These are phyloP conservation scores for Abrostola tripartita DNA, from an alignment of 2,888 invertebrate genomes.

Conservation along the genomic window DNA sequence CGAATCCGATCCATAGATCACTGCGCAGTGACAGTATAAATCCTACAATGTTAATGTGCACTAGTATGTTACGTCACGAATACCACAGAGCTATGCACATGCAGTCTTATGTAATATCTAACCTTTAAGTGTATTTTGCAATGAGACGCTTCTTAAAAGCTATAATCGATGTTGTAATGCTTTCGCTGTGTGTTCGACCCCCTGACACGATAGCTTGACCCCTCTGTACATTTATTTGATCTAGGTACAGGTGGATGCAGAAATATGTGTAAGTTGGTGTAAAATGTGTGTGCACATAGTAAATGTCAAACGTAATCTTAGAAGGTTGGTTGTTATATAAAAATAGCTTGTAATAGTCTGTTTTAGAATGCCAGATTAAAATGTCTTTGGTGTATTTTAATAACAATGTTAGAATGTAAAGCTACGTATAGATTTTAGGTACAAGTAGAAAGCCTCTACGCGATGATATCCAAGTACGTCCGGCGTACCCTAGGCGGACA, in stretches of 20 bases:
- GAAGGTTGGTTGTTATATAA: too few species aligned
- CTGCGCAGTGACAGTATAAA: constrained; percentile 13
- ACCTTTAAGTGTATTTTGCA: constrained; percentile 63
- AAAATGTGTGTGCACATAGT: too few species aligned
- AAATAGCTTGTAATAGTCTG: too few species aligned
- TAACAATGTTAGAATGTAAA: not conserved
- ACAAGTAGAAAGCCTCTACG: too few species aligned
- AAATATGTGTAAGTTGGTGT: not conserved
- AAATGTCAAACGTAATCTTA: too few species aligned
- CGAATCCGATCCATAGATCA: not conserved
- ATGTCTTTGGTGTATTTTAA: not conserved
- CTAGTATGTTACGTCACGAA: constrained; percentile 47
- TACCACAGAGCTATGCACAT: constrained; percentile 56
- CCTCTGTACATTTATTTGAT: constrained; percentile 51
- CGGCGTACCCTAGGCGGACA: too few species aligned
- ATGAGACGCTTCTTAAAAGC: constrained; percentile 62
- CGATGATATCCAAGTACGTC: too few species aligned
- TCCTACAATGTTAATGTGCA: constrained; percentile 17
- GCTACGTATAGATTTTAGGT: too few species aligned
- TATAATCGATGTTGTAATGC: constrained; percentile 63
- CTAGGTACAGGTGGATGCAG: constrained; percentile 26
- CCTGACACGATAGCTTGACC: constrained; percentile 57
- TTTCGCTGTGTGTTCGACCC: constrained; percentile 61
- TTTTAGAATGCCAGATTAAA: too few species aligned
- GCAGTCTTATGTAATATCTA: constrained; percentile 59